phyloP scores from a whole-genome alignment of 2,888 invertebrate genomes.

The Helleia helle region DNA sequence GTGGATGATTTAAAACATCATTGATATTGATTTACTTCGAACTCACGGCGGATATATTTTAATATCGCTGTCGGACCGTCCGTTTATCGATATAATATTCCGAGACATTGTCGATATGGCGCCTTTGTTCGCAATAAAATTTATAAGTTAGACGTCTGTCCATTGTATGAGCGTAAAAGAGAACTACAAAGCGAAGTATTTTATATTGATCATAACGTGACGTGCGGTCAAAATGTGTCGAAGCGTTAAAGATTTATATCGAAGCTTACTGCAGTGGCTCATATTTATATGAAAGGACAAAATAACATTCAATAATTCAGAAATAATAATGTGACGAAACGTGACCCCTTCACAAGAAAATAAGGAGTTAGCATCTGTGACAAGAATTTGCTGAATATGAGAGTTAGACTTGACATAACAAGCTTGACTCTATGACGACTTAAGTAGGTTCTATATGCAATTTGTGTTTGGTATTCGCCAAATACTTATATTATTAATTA shows the following conservation, averaged over 20 bases:
- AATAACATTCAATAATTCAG: not conserved
- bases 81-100: conserved; percentile 53
- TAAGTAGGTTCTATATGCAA: no score
- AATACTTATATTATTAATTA: no score
- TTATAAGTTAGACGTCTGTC: conserved; percentile 63
- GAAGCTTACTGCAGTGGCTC: conserved; percentile 29
- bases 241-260: conserved; percentile 66
- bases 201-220: conserved; percentile 64
- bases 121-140: conserved; percentile 70
- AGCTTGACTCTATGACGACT: no score
- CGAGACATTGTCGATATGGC: conserved; percentile 61
- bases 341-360: not conserved
- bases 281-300: conserved; percentile 25
- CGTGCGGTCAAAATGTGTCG: conserved; percentile 70
- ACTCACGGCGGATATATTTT: conserved; percentile 56
- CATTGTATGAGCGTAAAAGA: conserved; percentile 49
- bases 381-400: no score
- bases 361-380: no score
- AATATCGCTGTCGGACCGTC: conserved; percentile 50
- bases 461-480: no score
- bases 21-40: conserved; percentile 59
- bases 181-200: conserved; percentile 50
- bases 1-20: conserved; percentile 48
- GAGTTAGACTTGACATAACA: no score
- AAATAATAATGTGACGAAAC: not conserved